phyloP scores from a whole-genome alignment of 2,888 invertebrate genomes.

The Criorhina ranunculi region DNA sequence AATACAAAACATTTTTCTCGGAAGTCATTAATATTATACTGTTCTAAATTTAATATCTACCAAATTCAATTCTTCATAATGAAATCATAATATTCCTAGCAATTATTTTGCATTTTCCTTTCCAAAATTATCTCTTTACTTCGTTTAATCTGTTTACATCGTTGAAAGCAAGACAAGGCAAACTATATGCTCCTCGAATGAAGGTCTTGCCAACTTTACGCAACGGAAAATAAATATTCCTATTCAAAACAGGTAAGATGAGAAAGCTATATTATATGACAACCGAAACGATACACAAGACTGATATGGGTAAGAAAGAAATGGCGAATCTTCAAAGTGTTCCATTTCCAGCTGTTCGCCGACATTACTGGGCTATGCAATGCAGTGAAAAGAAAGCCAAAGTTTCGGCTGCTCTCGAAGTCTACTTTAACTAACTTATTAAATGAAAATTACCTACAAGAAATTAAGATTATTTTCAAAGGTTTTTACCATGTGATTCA shows the following conservation, averaged over 20 bases:
- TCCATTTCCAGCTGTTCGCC: slow-evolving; percentile 40
- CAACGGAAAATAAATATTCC: slow-evolving; percentile 5
- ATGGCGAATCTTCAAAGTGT: slow-evolving; percentile 35
- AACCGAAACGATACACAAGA: background rate
- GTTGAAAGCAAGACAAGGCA: slow-evolving; percentile 61
- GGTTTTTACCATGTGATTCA: slow-evolving; percentile 52
- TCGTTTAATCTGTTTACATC: slow-evolving; percentile 46
- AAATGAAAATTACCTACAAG: slow-evolving; percentile 50
- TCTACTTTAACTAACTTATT: slow-evolving; percentile 40
- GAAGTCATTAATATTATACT: background rate
- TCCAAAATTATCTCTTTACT: background rate
- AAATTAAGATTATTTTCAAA: slow-evolving; percentile 26
- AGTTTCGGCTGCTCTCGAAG: slow-evolving; percentile 59
- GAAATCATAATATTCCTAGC: background rate
- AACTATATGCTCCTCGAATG: slow-evolving; percentile 16
- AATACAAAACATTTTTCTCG: background rate
- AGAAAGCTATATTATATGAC: background rate
- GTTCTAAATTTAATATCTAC: background rate
- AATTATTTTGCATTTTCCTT: background rate
- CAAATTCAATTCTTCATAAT: background rate
- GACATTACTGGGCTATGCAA: slow-evolving; percentile 44
- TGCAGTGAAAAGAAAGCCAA: slow-evolving; percentile 70
- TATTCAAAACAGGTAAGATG: slow-evolving; percentile 27
- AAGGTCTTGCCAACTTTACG: slow-evolving; percentile 27
- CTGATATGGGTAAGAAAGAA: slow-evolving; percentile 30